Evolutionary conservation across 1,140 invertebrate species (phyloP), one percentile per base, ranked within the genome.

Genomic region (Drosophila nasuta): DNA sequence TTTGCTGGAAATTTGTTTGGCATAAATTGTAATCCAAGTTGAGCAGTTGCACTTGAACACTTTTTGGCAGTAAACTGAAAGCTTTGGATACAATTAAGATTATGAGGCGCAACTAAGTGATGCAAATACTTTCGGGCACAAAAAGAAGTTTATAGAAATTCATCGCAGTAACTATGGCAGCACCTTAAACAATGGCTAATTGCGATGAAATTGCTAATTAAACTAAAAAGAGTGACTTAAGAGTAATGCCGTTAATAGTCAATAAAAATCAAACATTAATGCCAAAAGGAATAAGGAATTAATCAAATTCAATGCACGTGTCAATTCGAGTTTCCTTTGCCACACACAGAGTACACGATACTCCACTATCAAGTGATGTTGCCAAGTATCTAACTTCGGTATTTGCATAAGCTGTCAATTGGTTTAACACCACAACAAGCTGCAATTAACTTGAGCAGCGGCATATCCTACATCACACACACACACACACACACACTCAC

Each of bases 1-100:
- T 70, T 75, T 75, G 67, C n/a, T 65, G 54, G 33, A 75, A 75
- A 64, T 75, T 71, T 75, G 67, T 75, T 75, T 75, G 68, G 67
- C 73, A 75, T 59, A 71, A 70, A 64, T 75, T 75, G 67, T 75
- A 71, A 75, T 64, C 59, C 67, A 71, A 71, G 67, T 71, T 75
- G 68, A 71, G 67, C 71, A 75, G 57, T 75, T 75, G 64, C 63
- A 73, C 54, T 73, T 68, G 72, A 75, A 75, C 72, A 75, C 57
- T 74, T 68, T 73, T 74, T 54, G 64, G 65, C 71, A 74, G 62
- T 59, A 72, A 72, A 72, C 69, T 67, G 56, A 58, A 68, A 63
- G 67, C 65, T 69, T 43, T 35, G 65, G 57, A 49, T 51, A 69
- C 58, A 75, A 62, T 75, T 75, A 49, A 48, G 58, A 62, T 69